Percentiles rank a stretch among this genome's conserved stretches.
phyloP scores from a whole-genome alignment of 35 echinoderm and acorn worm species.

The Hemicentrotus pulcherrimus region DNA sequence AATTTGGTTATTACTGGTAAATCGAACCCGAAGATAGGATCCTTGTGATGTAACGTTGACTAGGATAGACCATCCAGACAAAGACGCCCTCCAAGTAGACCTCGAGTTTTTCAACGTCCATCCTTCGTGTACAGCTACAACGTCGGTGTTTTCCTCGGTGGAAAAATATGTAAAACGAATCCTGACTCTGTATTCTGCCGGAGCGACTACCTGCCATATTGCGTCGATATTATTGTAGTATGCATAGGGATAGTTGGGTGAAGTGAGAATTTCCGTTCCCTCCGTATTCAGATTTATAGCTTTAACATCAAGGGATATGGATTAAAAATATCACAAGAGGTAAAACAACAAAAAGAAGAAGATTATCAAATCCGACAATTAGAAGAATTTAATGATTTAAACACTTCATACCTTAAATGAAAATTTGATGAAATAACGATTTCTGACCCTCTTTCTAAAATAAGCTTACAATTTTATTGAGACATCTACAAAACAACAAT shows the following conservation, averaged over 20 bases:
- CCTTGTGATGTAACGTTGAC: background rate
- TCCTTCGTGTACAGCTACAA: background rate
- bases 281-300: background rate
- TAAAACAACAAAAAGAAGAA: too few species aligned
- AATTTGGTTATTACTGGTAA: background rate
- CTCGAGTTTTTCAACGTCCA: background rate
- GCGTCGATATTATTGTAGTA: background rate
- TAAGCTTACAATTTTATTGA: too few species aligned
- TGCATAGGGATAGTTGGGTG: background rate
- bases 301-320: background rate
- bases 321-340: too few species aligned
- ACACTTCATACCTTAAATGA: too few species aligned
- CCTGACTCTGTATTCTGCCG: background rate
- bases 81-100: background rate
- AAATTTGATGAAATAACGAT: too few species aligned
- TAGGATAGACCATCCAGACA: background rate
- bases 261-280: background rate
- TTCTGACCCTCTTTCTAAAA: too few species aligned
- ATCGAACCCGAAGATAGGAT: background rate
- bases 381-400: too few species aligned
- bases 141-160: background rate
- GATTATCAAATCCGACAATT: too few species aligned
- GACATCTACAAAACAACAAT: too few species aligned
- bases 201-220: background rate
- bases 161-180: background rate